Evolutionary conservation across 2,113 vertebrate genomes (phyloP), one percentile per base, ranked within the genome.

Genomic region (Mormyrus iriodes): DNA sequence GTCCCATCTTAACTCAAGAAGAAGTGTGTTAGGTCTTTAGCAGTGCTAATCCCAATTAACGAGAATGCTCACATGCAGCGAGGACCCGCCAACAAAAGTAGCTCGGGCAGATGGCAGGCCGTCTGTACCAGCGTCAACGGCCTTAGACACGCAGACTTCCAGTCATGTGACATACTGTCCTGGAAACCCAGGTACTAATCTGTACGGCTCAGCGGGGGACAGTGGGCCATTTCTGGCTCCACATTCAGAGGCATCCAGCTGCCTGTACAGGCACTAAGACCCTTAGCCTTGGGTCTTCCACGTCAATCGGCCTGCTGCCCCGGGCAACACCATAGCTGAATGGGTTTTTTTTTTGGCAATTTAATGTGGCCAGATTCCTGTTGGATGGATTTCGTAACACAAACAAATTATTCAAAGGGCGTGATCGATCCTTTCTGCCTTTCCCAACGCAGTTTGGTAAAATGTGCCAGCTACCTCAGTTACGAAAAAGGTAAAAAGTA

Each of bases 51-150:
- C 93, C 92, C 91, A 82, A 90, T 90, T 91, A 88, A 90, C 31
- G 61, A 91, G 90, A 89, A 93, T 90, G 90, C 90, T 90, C 91
- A 90, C 19, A 86, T 90, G 93, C 91, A 91, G 87, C 90, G 86
- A 87, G 49, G 91, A 35, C 93, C 92, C 90, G 91, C 91, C 91
- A 91, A 0, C 35, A 90, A 90, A 91, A 92, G 91, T 90, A 91
- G 90, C 89, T 90, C 92, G 92, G 93, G 91, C 96, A 96, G 95
- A 96, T 96, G 95, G 95, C 89, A 86, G 90, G 90, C 90, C 91
- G 91, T 91, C 91, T 90, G 91, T 91, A 91, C 93, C 92, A 93
- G 92, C 90, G 48, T 91, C 93, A 94, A 79, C 79, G 88, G 84
- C 31, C 79, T 82, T 82, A 91, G 53, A 83, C 65, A 6, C 44